Evolutionary conservation across 2,113 vertebrate genomes (phyloP).

Genomic region (Echinops telfairi): DNA sequence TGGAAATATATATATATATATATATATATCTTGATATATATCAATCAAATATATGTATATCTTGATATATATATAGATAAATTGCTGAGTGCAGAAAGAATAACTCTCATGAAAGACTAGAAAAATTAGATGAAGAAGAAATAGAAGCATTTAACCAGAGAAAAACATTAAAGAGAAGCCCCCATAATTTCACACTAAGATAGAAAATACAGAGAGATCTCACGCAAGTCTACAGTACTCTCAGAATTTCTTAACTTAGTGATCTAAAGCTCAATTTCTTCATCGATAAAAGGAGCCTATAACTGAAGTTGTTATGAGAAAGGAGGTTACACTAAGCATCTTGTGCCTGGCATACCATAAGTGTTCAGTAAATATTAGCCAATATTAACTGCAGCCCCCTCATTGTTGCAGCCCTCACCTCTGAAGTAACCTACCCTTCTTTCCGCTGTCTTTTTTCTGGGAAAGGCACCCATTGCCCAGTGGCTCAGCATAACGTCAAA

Average conservation of each 20-base stretch:
- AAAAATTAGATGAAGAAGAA: not conserved
- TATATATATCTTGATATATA: not conserved
- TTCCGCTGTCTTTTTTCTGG: too few species aligned
- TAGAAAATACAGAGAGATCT: not conserved
- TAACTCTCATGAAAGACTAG: constrained; percentile 2
- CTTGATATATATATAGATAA: too few species aligned
- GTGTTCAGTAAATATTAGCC: too few species aligned
- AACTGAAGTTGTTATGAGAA: too few species aligned
- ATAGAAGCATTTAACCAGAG: not conserved
- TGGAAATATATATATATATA: constrained; percentile 20
- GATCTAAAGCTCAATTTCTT: not conserved
- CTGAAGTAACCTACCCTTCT: not conserved
- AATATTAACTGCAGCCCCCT: not conserved
- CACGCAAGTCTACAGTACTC: not conserved
- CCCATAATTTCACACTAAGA: not conserved
- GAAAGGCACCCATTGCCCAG: too few species aligned
- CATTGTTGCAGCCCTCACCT: not conserved
- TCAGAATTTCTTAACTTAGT: not conserved
- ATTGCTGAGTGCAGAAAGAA: not conserved
- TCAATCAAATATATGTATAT: too few species aligned
- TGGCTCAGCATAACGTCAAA: too few species aligned
- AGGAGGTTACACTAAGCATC: too few species aligned
- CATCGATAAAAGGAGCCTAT: not conserved
- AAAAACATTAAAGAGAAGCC: not conserved
- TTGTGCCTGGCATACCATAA: too few species aligned